Conservation (phyloP, 2,888 invertebrate genomes). For the Microplitis manilae region DNA sequence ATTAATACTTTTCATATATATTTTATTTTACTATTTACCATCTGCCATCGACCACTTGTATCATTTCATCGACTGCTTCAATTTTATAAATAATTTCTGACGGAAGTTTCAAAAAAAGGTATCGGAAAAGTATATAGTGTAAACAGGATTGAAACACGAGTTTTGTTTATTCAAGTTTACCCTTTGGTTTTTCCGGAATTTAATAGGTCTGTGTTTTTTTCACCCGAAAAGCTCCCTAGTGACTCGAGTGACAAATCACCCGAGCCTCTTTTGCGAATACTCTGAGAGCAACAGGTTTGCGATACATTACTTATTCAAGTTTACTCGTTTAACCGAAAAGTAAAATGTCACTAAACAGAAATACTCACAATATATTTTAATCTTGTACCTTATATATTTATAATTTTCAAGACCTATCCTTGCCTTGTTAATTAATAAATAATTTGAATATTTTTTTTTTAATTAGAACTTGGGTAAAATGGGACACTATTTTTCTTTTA, state of each 20-base stretch:
- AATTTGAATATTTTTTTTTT: no score
- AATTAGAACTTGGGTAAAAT: no score
- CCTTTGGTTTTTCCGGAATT: not conserved
- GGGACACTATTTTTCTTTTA: no score
- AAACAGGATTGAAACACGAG: not conserved
- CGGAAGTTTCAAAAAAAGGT: no score
- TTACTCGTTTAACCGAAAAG: not conserved
- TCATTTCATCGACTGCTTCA: not conserved
- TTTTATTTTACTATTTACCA: slow-evolving; percentile 6
- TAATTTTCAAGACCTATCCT: no score
- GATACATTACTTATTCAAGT: slow-evolving; percentile 36
- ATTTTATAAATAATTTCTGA: no score
- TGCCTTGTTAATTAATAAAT: no score
- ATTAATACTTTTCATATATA: slow-evolving; percentile 1
- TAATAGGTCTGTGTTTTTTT: not conserved
- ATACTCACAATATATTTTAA: not conserved
- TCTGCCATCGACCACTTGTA: not conserved
- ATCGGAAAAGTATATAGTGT: not conserved
- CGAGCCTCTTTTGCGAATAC: slow-evolving; percentile 18
- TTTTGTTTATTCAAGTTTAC: not conserved
- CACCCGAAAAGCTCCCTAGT: not conserved
- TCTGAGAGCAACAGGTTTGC: slow-evolving; percentile 36
- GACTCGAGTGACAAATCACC: slow-evolving; percentile 23
- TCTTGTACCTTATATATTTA: no score
- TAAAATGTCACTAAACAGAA: slow-evolving; percentile 8